phyloP scores from a whole-genome alignment of 2,113 vertebrate species.

The Meleagris gallopavo region DNA sequence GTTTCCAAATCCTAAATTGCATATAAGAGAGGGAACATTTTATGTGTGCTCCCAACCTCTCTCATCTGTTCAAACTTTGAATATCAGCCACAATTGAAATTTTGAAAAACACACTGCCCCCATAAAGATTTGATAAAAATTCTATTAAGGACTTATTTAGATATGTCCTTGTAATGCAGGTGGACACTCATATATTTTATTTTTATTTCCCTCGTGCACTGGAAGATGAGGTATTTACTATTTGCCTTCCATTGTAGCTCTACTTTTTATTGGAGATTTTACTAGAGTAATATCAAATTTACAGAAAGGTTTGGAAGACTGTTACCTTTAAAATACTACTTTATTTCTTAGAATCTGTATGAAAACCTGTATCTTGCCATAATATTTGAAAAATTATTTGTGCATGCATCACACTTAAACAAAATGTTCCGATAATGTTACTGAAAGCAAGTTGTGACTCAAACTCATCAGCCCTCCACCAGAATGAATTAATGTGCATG shows the following conservation, averaged over 20 bases:
- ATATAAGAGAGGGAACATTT: background rate
- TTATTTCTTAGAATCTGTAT: background rate
- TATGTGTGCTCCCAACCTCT: background rate
- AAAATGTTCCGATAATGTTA: background rate
- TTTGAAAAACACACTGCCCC: background rate
- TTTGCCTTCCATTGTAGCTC: background rate
- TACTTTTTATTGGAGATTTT: background rate
- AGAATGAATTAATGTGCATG: background rate
- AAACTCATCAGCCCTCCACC: background rate
- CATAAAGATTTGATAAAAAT: background rate
- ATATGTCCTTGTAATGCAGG: background rate
- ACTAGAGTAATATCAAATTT: background rate
- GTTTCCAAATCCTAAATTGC: rapidly evolving
- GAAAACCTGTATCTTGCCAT: background rate
- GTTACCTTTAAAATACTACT: background rate
- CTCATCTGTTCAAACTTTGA: background rate
- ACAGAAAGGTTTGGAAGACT: background rate
- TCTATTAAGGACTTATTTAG: background rate
- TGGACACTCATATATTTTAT: background rate
- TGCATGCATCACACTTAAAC: rapidly evolving
- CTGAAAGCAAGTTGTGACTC: background rate
- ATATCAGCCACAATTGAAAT: background rate
- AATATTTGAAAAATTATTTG: background rate
- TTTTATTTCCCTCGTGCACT: background rate
- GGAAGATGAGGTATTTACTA: background rate